Percentiles rank a stretch among this genome's conserved stretches.
phyloP scores from a whole-genome alignment of 35 echinoderm and acorn worm genomes.

The Anneissia japonica region DNA sequence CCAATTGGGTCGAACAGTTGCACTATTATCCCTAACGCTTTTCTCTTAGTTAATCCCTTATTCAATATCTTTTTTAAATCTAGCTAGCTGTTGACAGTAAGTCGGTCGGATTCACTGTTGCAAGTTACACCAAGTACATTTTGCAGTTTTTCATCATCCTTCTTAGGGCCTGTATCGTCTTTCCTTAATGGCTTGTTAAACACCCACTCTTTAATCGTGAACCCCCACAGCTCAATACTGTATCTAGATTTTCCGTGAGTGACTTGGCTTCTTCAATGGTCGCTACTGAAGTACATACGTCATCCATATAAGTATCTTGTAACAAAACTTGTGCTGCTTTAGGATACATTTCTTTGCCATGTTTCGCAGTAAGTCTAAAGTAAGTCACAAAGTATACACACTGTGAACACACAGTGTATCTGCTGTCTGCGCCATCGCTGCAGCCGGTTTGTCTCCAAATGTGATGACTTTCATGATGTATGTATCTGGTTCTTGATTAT shows the following conservation, averaged over 20 bases:
- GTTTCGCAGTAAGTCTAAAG: constrained; percentile 25
- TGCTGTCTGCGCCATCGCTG: constrained; percentile 39
- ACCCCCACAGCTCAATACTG: constrained; percentile 42
- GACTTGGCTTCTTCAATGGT: neutral
- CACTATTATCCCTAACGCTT: too few relatives aligned
- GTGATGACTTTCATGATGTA: constrained; percentile 37
- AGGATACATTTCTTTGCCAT: neutral
- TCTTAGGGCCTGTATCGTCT: neutral
- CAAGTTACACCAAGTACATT: constrained; percentile 13
- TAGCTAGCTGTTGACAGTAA: too few relatives aligned
- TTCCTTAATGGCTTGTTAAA: constrained; percentile 7
- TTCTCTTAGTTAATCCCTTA: too few relatives aligned
- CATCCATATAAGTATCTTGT: neutral
- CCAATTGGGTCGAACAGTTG: too few relatives aligned
- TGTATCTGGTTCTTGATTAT: constrained; percentile 11
- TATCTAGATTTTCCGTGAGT: neutral
- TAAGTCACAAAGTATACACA: too few relatives aligned
- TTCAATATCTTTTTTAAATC: too few relatives aligned
- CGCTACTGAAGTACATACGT: neutral
- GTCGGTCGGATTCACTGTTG: neutral
- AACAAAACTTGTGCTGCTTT: too few relatives aligned
- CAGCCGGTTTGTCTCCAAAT: constrained; percentile 35
- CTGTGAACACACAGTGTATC: too few relatives aligned
- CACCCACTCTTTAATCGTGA: constrained; percentile 39
- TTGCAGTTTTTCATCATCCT: neutral